These are phyloP conservation scores for Drosophila infuscata DNA, from an alignment of 2,888 invertebrate genomes.

Conservation along the genomic window DNA sequence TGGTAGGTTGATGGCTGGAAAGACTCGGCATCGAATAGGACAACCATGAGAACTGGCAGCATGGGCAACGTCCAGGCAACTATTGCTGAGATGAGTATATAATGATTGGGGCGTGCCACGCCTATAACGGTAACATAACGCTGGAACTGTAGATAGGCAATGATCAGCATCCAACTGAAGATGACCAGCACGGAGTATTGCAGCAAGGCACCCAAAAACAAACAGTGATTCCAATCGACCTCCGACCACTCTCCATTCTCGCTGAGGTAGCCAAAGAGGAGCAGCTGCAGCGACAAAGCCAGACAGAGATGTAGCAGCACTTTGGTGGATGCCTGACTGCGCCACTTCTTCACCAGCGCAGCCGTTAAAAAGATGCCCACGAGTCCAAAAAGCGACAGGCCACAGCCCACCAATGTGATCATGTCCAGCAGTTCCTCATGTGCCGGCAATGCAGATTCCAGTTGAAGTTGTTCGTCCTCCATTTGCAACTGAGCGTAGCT, in stretches of 20 bases:
- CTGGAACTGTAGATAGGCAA: constrained; percentile 89
- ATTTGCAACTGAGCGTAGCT: constrained; percentile 64
- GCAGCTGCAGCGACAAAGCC: constrained; percentile 87
- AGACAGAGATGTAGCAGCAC: constrained; percentile 88
- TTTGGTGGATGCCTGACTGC: constrained; percentile 88
- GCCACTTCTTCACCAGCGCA: constrained; percentile 87
- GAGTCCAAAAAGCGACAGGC: constrained; percentile 87
- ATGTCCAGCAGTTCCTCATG: constrained; percentile 86
- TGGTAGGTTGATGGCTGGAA: constrained; percentile 84
- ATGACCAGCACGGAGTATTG: constrained; percentile 89
- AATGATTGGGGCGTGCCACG: constrained; percentile 86
- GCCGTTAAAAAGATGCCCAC: constrained; percentile 88
- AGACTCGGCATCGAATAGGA: constrained; percentile 85
- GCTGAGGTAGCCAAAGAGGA: constrained; percentile 82
- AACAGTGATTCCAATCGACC: constrained; percentile 84
- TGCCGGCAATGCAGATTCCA: constrained; percentile 49
- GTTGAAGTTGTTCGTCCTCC: constrained; percentile 20
- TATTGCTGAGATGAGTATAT: constrained; percentile 88
- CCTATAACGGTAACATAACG: constrained; percentile 89
- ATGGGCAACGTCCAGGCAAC: constrained; percentile 88
- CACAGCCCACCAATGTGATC: constrained; percentile 87
- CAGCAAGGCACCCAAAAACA: constrained; percentile 87
- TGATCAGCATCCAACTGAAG: constrained; percentile 91
- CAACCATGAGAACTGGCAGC: constrained; percentile 86
- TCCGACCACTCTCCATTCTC: constrained; percentile 64